Percentiles rank a stretch among this genome's conserved stretches.
Evolutionary conservation across 1,140 invertebrate genomes (phyloP).

Genomic region (Araneus ventricosus): DNA sequence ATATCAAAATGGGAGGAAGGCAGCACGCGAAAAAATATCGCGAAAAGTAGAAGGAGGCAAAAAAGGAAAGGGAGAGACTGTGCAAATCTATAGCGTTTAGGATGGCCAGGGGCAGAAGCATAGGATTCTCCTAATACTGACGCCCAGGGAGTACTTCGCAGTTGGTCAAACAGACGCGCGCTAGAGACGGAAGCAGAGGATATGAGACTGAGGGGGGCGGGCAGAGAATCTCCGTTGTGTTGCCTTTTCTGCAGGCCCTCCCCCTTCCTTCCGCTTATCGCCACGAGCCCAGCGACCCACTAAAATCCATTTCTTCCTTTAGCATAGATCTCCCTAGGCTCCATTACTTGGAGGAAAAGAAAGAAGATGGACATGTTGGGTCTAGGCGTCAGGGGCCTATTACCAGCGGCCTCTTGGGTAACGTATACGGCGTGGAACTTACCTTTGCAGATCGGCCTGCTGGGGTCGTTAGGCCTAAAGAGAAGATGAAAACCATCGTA

Average conservation of each 20-base stretch:
- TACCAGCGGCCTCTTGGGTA: slow-evolving; percentile 63
- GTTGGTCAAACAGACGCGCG: slow-evolving; percentile 75
- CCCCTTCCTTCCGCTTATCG: slow-evolving; percentile 58
- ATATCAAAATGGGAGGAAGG: slow-evolving; percentile 29
- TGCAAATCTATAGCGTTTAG: slow-evolving; percentile 76
- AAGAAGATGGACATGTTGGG: slow-evolving; percentile 70
- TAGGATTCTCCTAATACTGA: slow-evolving; percentile 64
- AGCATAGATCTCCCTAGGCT: slow-evolving; percentile 72
- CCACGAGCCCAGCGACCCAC: slow-evolving; percentile 66
- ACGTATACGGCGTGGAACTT: slow-evolving; percentile 59
- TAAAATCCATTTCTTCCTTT: slow-evolving; percentile 73
- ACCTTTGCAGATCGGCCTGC: slow-evolving; percentile 70
- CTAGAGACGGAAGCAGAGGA: slow-evolving; percentile 39
- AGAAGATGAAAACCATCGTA: slow-evolving; percentile 75
- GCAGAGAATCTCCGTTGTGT: slow-evolving; percentile 34
- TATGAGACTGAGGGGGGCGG: background rate
- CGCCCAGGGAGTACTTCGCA: slow-evolving; percentile 73
- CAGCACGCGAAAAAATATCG: slow-evolving; percentile 56
- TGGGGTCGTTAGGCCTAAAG: slow-evolving; percentile 76
- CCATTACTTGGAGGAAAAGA: slow-evolving; percentile 67
- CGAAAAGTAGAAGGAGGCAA: slow-evolving; percentile 50
- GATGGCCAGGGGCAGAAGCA: slow-evolving; percentile 60
- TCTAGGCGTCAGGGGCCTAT: slow-evolving; percentile 71
- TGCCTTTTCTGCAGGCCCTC: slow-evolving; percentile 48
- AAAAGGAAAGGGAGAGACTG: slow-evolving; percentile 40